Evolutionary conservation across 2,888 invertebrate genomes (phyloP).

Genomic region (Andrena minutula): DNA sequence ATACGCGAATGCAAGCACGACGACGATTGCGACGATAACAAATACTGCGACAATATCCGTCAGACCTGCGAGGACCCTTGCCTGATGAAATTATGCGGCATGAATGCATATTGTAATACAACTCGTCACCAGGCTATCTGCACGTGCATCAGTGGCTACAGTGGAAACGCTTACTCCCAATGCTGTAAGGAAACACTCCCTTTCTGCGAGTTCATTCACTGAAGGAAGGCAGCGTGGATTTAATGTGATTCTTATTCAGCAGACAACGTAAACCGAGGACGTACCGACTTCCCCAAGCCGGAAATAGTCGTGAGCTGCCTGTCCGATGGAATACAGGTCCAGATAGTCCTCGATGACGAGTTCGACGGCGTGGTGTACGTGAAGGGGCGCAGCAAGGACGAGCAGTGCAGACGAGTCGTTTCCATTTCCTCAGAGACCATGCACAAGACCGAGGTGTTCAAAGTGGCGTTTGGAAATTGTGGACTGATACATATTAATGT

Average conservation of each 20-base stretch:
- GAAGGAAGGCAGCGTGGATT: not conserved
- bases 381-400: constrained; percentile 97
- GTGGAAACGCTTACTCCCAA: constrained; percentile 90
- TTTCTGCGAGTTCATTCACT: not conserved
- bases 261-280: constrained; percentile 73
- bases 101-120: constrained; percentile 92
- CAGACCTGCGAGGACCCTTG: constrained; percentile 94
- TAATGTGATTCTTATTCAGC: not conserved
- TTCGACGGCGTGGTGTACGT: constrained; percentile 97
- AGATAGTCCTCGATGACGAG: constrained; percentile 87
- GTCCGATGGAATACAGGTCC: constrained; percentile 96
- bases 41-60: constrained; percentile 90
- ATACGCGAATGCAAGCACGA: constrained; percentile 88
- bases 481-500: constrained; percentile 96
- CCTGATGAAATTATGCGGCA: constrained; percentile 90
- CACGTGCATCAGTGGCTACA: constrained; percentile 91
- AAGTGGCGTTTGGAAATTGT: constrained; percentile 96
- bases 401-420: constrained; percentile 93
- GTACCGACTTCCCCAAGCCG: constrained; percentile 94
- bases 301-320: constrained; percentile 95
- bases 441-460: constrained; percentile 87
- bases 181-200: constrained; percentile 88
- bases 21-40: constrained; percentile 91
- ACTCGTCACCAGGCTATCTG: constrained; percentile 92
- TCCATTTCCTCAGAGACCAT: constrained; percentile 90